A percentile compares a stretch with the other conserved stretches of the same genome.
Evolutionary conservation across 2,888 invertebrate genomes (phyloP).

Genomic region (Loripinus fragilis): DNA sequence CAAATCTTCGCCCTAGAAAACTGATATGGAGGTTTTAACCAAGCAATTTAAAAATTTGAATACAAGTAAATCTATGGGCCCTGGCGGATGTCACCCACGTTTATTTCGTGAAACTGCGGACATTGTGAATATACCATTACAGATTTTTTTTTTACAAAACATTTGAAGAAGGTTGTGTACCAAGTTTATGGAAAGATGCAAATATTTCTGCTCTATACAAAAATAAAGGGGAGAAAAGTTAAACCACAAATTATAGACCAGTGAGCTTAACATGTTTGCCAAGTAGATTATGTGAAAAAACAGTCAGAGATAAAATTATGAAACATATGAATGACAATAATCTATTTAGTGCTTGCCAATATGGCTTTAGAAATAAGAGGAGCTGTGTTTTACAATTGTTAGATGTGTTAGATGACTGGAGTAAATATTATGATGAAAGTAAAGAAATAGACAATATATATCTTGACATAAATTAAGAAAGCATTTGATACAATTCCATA

Average conservation of each 20-base stretch:
- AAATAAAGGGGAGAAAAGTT: constrained; percentile 21
- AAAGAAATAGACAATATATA: constrained; percentile 14
- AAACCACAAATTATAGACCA: constrained; percentile 9
- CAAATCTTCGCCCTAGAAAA: no score
- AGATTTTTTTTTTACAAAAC: constrained; percentile 20
- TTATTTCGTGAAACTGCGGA: constrained; percentile 8
- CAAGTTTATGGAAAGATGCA: constrained; percentile 24
- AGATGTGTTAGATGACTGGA: constrained; percentile 21
- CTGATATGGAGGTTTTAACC: not conserved
- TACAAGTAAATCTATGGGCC: constrained; percentile 16
- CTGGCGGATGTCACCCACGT: constrained; percentile 12
- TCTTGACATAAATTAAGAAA: constrained; percentile 22
- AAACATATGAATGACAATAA: constrained; percentile 16
- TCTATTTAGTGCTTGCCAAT: constrained; percentile 22
- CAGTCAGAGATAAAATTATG: constrained; percentile 10
- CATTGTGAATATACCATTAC: constrained; percentile 5
- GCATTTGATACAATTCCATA: constrained; percentile 14
- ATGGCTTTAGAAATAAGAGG: constrained; percentile 19
- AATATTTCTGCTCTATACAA: constrained; percentile 20
- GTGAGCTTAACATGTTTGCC: constrained; percentile 19
- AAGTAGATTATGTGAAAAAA: constrained; percentile 13
- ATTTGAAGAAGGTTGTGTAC: constrained; percentile 7
- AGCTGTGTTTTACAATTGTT: constrained; percentile 16
- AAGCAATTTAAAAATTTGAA: constrained; percentile 19
- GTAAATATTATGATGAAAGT: not conserved